These are phyloP conservation scores for Drosophila subobscura DNA, from an alignment of 1,140 invertebrate species.

Conservation along the genomic window DNA sequence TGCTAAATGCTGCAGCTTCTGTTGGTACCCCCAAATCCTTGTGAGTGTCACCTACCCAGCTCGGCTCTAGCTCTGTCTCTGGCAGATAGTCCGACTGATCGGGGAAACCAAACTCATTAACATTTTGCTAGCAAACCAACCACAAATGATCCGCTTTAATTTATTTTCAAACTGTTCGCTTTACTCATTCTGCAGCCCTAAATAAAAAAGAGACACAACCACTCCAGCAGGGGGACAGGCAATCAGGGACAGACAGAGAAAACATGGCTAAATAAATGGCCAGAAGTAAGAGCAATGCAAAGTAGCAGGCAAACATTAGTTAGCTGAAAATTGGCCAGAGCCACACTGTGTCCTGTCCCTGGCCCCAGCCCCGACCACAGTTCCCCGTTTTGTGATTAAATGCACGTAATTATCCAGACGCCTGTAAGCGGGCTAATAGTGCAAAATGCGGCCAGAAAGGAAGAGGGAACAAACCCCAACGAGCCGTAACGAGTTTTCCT, in stretches of 20 bases:
- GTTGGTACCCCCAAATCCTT: constrained; percentile 15
- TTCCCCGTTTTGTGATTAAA: no score
- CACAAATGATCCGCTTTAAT: constrained; percentile 68
- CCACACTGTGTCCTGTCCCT: neutral
- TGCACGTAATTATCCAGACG: constrained; percentile 55
- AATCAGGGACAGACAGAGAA: constrained; percentile 35
- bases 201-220: constrained; percentile 23
- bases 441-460: constrained; percentile 33
- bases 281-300: constrained; percentile 50
- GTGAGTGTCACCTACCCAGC: constrained; percentile 20
- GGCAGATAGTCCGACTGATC: no score
- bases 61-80: constrained; percentile 5
- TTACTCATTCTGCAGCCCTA: constrained; percentile 1
- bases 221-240: constrained; percentile 7
- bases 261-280: constrained; percentile 60
- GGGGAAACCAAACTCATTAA: constrained; percentile 39
- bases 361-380: no score
- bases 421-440: constrained; percentile 29
- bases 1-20: constrained; percentile 41
- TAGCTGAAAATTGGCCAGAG: constrained; percentile 62
- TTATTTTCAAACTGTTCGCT: constrained; percentile 42
- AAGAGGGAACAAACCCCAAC: neutral
- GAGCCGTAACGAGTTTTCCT: constrained; percentile 24
- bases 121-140: constrained; percentile 62
- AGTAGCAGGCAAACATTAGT: constrained; percentile 65